phyloP scores from a whole-genome alignment of 1,140 invertebrate genomes.

The Drosophila tani region DNA sequence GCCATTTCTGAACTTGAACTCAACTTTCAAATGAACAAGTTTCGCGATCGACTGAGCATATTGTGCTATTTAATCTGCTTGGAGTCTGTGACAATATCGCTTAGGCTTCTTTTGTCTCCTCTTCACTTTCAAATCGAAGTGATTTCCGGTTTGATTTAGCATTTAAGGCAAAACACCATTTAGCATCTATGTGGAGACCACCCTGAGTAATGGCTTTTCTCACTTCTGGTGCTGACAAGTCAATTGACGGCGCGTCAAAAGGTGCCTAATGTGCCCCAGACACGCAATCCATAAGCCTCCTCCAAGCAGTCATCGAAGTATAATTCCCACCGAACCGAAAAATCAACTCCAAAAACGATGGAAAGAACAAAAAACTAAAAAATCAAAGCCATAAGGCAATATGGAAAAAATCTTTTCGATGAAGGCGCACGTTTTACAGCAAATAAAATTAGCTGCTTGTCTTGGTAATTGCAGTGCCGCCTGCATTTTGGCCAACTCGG shows the following conservation, averaged over 20 bases:
- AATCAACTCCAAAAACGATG: constrained; percentile 18
- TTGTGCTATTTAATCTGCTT: constrained; percentile 39
- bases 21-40: constrained; percentile 64
- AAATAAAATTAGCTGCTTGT: constrained; percentile 81
- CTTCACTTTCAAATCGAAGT: constrained; percentile 64
- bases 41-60: constrained; percentile 42
- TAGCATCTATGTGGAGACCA: constrained; percentile 46
- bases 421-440: constrained; percentile 73
- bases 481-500: constrained; percentile 41
- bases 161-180: constrained; percentile 33
- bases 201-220: constrained; percentile 61
- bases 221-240: constrained; percentile 61
- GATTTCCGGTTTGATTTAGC: constrained; percentile 72
- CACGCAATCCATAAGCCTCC: constrained; percentile 55
- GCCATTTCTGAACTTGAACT: constrained; percentile 61
- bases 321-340: constrained; percentile 60
- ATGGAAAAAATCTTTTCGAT: constrained; percentile 30
- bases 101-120: constrained; percentile 35
- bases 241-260: constrained; percentile 51
- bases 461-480: constrained; percentile 69
- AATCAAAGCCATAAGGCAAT: constrained; percentile 18
- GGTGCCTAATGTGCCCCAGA: constrained; percentile 56
- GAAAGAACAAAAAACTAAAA: constrained; percentile 14
- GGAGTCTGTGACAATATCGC: constrained; percentile 30
- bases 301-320: constrained; percentile 52